Base-by-base conservation (phyloP, 2,113 vertebrate species). In the Tamias sibiricus region DNA sequence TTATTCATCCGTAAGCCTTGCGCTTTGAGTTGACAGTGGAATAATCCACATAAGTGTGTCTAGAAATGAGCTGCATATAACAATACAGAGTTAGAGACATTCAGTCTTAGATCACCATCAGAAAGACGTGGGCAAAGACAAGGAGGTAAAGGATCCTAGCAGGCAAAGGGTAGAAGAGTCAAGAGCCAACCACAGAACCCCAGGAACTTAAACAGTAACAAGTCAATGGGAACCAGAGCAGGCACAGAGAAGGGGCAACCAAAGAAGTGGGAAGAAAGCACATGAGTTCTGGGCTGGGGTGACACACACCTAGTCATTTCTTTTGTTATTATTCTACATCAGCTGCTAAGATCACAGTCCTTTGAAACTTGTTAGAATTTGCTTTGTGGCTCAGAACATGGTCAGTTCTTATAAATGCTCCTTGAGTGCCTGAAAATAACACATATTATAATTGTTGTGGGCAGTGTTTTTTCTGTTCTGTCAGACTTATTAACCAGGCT, bases 311-410 rank as follows among this genome's bases (percentile, higher is more conserved):
- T 37, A 26, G 49, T 72, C 0, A 40, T 26, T 47, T 54, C 28
- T 72, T 88, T 40, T 83, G 19, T 91, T 90, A 69, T 69, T 87
- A 91, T 76, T 93, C 85, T 85, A 40, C 22, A 72, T 89, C 71
- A 76, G 85, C 59, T 91, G 69, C 68, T 77, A 84, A 93, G 22
- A 47, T 80, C 12, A 30, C n/a, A 80, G 30, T 49, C 75, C 13
- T 68, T 62, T 71, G 64, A 96, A 96, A 94, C 32, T 54, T 90
- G 42, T 71, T 47, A 30, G 44, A 37, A 84, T 69, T 91, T 82
- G 44, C 37, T 91, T 84, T 54, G 94, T 24, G 37, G 26, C 35
- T 96, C 24, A 71, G 24, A 87, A 86, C 13, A 57, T 47, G 37
- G 35, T 76, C 42, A 52, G 32, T 89, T 91, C 93, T 91, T 88